Conservation (phyloP, 92 coral and sea anemone species). For the Bergia puertoricense region DNA sequence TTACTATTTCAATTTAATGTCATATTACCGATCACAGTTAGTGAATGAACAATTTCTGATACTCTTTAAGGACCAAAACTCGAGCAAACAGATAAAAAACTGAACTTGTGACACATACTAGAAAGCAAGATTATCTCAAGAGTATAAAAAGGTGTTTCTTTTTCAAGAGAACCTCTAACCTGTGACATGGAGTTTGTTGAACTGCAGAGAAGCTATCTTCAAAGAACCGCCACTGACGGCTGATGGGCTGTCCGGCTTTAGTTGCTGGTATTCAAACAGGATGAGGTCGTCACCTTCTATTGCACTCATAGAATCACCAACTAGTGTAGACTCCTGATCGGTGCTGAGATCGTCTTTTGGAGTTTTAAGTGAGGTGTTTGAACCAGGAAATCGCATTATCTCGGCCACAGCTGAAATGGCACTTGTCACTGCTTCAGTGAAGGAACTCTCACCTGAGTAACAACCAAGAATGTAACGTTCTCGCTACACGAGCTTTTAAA, state of each 20-base stretch:
- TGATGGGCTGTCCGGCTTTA: conserved; percentile 84
- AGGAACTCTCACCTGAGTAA: conserved; percentile 59
- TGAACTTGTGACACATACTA: background rate
- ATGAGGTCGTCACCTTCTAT: conserved; percentile 75
- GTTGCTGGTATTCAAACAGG: conserved; percentile 79
- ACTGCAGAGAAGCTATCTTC: conserved; percentile 84
- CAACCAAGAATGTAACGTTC: background rate
- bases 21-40: too few relatives aligned
- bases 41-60: too few relatives aligned
- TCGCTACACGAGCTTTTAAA: background rate
- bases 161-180: conserved; percentile 55
- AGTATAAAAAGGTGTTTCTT: background rate
- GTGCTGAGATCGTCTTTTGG: background rate
- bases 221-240: conserved; percentile 52
- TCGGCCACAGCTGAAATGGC: conserved; percentile 80
- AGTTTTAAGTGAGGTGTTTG: conserved; percentile 29
- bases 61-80: too few relatives aligned
- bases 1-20: too few relatives aligned
- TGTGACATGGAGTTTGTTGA: conserved; percentile 82
- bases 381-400: conserved; percentile 63
- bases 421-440: conserved; percentile 71
- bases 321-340: background rate
- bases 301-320: conserved; percentile 10
- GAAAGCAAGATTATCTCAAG: background rate
- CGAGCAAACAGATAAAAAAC: background rate